phyloP scores from a whole-genome alignment of 2,113 vertebrate genomes.

The Antigone vipio region DNA sequence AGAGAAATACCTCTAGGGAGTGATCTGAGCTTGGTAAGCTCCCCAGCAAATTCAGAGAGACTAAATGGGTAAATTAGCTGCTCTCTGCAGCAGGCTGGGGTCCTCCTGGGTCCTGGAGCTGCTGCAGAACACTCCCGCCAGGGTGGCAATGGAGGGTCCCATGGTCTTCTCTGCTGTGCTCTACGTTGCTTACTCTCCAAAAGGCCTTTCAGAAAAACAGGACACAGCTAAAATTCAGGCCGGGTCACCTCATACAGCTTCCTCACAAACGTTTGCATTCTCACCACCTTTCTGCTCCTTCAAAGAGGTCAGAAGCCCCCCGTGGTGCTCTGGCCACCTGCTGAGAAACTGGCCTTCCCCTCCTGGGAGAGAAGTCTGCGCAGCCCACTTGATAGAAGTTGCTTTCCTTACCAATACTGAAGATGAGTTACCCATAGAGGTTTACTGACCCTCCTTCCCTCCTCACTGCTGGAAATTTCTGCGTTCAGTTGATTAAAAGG shows the following conservation, averaged over 20 bases:
- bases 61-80: neutral
- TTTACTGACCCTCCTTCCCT: neutral
- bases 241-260: neutral
- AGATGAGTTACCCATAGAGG: neutral
- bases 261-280: neutral
- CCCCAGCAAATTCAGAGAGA: neutral
- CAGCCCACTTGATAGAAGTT: neutral
- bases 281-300: neutral
- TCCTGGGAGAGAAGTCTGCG: neutral
- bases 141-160: neutral
- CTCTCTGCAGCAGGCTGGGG: neutral
- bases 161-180: accelerated
- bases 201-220: neutral
- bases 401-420: neutral
- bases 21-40: neutral
- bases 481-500: neutral
- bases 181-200: neutral
- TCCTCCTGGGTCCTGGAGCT: neutral
- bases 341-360: neutral
- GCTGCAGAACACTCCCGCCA: neutral
- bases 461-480: neutral
- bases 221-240: neutral
- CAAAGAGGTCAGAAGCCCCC: neutral
- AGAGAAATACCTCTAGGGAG: neutral
- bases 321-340: neutral